Evolutionary conservation across 1,140 invertebrate species (phyloP).

Genomic region (Mesaphorura yosii): DNA sequence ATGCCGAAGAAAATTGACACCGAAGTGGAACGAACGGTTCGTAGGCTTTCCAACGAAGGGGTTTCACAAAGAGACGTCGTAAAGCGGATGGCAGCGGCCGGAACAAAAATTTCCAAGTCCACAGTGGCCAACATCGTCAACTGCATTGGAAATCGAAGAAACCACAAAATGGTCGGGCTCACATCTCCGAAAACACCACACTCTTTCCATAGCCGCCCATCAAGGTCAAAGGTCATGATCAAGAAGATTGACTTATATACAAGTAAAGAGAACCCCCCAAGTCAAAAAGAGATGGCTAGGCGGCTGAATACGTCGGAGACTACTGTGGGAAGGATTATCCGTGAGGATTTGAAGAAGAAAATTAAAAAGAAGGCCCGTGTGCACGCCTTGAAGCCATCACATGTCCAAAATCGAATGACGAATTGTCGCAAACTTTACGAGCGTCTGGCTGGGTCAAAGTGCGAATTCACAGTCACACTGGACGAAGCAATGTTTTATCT

Average conservation of each 20-base stretch:
- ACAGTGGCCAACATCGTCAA: neutral
- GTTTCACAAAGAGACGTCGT: no score
- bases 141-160: neutral
- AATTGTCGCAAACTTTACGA: conserved; percentile 1
- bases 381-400: neutral
- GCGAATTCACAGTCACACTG: neutral
- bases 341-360: neutral
- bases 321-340: neutral
- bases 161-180: neutral
- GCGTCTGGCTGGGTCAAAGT: neutral
- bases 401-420: neutral
- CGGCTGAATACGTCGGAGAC: neutral
- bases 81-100: no score
- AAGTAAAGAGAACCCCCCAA: neutral
- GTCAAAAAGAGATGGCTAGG: neutral
- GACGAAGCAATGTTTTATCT: conserved; percentile 5
- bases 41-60: no score
- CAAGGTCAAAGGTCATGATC: neutral
- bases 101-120: neutral
- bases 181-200: neutral
- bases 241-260: neutral
- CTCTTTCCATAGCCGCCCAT: neutral
- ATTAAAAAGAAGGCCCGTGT: neutral
- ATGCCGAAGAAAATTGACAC: no score
- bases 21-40: no score